Evolutionary conservation across 2,797 vertebrate genomes (phyloP).

Genomic region (Tinamus major): DNA sequence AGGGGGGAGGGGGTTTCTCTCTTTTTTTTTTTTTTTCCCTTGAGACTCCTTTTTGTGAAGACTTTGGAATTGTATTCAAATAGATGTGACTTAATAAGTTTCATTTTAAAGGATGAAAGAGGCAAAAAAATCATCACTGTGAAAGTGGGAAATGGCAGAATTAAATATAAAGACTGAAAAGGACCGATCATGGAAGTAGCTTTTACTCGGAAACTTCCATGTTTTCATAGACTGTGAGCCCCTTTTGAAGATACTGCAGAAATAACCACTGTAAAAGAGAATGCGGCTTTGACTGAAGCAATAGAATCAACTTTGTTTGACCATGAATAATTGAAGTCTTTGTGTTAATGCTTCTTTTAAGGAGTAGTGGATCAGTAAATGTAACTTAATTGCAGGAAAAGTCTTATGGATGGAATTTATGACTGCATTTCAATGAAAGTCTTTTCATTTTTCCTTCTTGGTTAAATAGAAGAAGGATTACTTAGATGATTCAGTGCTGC

Average conservation of each 20-base stretch:
- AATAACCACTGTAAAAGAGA: slow-evolving; percentile 80
- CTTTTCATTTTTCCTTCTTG: slow-evolving; percentile 77
- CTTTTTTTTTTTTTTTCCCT: background rate
- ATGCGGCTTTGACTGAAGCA: slow-evolving; percentile 79
- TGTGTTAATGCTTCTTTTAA: slow-evolving; percentile 80
- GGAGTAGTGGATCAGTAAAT: slow-evolving; percentile 80
- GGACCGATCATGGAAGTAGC: slow-evolving; percentile 43
- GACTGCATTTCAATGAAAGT: slow-evolving; percentile 77
- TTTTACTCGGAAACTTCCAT: slow-evolving; percentile 67
- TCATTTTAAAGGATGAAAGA: background rate
- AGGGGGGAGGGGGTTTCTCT: background rate
- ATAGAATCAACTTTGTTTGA: slow-evolving; percentile 80
- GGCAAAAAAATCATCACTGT: background rate
- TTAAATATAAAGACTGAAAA: slow-evolving; percentile 38
- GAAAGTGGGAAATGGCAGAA: slow-evolving; percentile 17
- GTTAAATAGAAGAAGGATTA: slow-evolving; percentile 74
- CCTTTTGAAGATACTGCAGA: slow-evolving; percentile 79
- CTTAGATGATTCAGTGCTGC: slow-evolving; percentile 64
- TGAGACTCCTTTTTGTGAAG: background rate
- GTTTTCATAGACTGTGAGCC: slow-evolving; percentile 69
- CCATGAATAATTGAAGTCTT: slow-evolving; percentile 82
- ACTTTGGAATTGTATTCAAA: background rate
- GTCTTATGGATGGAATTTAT: slow-evolving; percentile 77
- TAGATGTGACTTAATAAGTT: background rate
- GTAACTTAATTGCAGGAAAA: slow-evolving; percentile 82